Conservation (phyloP, 2,797 vertebrate genomes). For the Chloroceryle amazona region DNA sequence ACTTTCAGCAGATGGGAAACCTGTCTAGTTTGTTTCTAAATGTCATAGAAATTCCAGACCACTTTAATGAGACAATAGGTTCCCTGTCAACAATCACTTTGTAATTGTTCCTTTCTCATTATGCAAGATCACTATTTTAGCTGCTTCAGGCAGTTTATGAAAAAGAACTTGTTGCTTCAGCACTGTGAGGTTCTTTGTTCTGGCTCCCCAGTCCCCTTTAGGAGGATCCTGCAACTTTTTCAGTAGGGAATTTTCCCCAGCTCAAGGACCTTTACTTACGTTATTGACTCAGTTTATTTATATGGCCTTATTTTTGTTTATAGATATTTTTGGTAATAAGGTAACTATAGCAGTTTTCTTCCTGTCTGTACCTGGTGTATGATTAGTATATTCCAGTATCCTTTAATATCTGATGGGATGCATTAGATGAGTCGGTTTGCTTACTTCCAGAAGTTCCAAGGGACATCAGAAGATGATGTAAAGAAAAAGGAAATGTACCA, state of each 20-base stretch:
- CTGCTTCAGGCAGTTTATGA: slow-evolving; percentile 44
- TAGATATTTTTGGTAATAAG: not conserved
- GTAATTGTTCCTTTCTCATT: slow-evolving; percentile 56
- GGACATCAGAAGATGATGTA: not conserved
- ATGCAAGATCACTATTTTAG: slow-evolving; percentile 54
- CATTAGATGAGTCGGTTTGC: not conserved
- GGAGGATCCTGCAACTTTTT: not conserved
- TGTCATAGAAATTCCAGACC: slow-evolving; percentile 45
- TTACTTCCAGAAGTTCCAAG: not conserved
- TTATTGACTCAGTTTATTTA: not conserved
- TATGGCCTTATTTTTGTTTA: not conserved
- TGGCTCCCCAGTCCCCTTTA: not conserved
- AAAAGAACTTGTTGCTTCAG: slow-evolving; percentile 44
- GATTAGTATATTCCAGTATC: not conserved
- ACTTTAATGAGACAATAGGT: slow-evolving; percentile 16
- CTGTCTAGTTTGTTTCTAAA: slow-evolving; percentile 48
- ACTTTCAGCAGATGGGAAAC: not conserved
- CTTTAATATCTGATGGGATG: not conserved
- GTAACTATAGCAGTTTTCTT: not conserved
- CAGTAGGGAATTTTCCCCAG: not conserved
- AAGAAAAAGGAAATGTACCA: not conserved
- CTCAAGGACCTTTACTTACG: not conserved
- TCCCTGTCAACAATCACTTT: slow-evolving; percentile 27
- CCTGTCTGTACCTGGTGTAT: not conserved
- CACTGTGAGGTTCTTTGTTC: slow-evolving; percentile 50